A percentile compares a stretch with the other conserved stretches of the same genome.
phyloP scores from a whole-genome alignment of 1,140 invertebrate genomes.

The Halictus rubicundus region DNA sequence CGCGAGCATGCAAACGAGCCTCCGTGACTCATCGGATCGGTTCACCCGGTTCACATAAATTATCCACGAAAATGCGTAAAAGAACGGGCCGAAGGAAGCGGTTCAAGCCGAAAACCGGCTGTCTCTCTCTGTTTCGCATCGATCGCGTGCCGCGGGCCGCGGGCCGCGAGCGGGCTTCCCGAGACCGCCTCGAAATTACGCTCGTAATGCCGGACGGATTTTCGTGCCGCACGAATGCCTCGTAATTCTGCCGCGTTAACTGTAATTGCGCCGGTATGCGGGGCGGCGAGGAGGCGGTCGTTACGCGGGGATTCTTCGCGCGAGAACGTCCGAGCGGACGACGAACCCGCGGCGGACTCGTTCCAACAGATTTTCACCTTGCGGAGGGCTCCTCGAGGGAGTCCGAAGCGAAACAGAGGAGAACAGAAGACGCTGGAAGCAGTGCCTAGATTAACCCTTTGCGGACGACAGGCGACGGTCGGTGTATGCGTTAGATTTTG shows the following conservation, averaged over 20 bases:
- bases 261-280: conserved; percentile 48
- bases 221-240: conserved; percentile 52
- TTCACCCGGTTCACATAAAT: conserved; percentile 27
- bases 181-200: conserved; percentile 39
- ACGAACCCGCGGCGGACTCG: not conserved
- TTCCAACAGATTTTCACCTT: not conserved
- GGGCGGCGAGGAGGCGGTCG: conserved; percentile 1
- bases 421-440: too few species aligned
- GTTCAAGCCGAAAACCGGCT: not conserved
- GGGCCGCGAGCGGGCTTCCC: not conserved
- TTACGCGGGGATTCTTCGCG: conserved; percentile 14
- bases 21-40: conserved; percentile 57
- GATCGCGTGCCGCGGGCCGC: conserved; percentile 29
- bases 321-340: not conserved
- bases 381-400: not conserved
- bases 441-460: too few species aligned
- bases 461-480: too few species aligned
- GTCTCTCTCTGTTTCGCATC: conserved; percentile 14
- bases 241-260: conserved; percentile 34
- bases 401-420: not conserved
- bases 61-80: conserved; percentile 36
- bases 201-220: conserved; percentile 43
- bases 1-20: conserved; percentile 49
- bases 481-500: too few species aligned
- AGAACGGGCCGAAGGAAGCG: not conserved